Evolutionary conservation across 2,888 invertebrate species (phyloP).

Genomic region (Apodemia duryi): DNA sequence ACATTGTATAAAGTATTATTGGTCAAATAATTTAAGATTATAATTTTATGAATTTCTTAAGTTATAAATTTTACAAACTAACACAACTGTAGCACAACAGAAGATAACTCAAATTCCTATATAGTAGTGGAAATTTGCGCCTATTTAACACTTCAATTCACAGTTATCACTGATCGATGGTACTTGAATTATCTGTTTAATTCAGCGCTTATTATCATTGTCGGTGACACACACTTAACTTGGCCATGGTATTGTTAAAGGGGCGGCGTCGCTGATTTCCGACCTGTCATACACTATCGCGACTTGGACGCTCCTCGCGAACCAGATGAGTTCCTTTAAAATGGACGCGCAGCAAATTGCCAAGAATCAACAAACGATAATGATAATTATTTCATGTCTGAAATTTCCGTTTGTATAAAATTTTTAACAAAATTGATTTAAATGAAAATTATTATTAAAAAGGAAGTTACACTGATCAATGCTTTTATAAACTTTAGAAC

Average conservation of each 20-base stretch:
- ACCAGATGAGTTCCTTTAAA: conserved; percentile 90
- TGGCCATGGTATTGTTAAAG: conserved; percentile 79
- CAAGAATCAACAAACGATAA: conserved; percentile 36
- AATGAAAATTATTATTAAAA: background rate
- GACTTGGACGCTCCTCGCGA: conserved; percentile 96
- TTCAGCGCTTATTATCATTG: conserved; percentile 20
- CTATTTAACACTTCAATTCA: background rate
- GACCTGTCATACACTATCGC: conserved; percentile 94
- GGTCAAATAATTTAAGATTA: no score
- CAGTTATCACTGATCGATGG: background rate
- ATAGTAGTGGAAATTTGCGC: no score
- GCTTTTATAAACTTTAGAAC: no score
- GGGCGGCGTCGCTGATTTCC: conserved; percentile 87
- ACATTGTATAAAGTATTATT: no score
- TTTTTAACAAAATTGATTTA: background rate
- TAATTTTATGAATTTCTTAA: no score
- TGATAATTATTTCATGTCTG: background rate
- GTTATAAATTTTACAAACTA: no score
- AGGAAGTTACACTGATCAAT: no score
- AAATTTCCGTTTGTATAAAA: background rate
- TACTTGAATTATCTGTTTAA: conserved; percentile 9
- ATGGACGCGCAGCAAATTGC: conserved; percentile 42
- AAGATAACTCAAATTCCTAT: no score
- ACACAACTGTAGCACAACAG: no score
- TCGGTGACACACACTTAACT: conserved; percentile 21